These are phyloP conservation scores for Gymnoscopelus braueri DNA, from an alignment of 2,797 vertebrate genomes.

Conservation along the genomic window DNA sequence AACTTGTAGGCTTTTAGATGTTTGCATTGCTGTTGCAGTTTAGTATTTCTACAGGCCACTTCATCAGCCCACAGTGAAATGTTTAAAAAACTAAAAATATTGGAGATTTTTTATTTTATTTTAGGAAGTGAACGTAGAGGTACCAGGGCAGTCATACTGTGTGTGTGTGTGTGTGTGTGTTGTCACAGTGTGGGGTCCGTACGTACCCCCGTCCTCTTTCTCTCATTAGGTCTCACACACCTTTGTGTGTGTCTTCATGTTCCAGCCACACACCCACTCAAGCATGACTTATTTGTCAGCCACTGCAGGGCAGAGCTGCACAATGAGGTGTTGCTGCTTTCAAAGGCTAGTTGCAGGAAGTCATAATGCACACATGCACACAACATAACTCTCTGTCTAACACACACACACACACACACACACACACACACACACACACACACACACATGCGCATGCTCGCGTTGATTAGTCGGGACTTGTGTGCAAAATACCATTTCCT, in stretches of 20 bases:
- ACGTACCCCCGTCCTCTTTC: slow-evolving; percentile 4
- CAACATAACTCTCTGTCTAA: not conserved
- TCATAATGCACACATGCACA: slow-evolving; percentile 35
- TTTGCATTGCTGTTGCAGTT: too few species aligned
- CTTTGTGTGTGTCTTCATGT: slow-evolving; percentile 28
- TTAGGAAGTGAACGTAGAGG: not conserved
- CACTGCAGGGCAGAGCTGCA: slow-evolving; percentile 35
- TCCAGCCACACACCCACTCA: slow-evolving; percentile 47
- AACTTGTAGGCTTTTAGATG: too few species aligned
- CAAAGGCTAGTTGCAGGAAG: slow-evolving; percentile 73
- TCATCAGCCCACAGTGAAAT: too few species aligned
- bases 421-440: slow-evolving; percentile 7
- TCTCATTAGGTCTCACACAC: slow-evolving; percentile 54
- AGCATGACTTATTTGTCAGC: slow-evolving; percentile 57
- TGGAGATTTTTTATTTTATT: too few species aligned
- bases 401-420: slow-evolving; percentile 29
- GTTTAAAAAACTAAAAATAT: too few species aligned
- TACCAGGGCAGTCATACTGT: not conserved
- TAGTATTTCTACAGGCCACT: too few species aligned
- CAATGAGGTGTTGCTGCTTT: slow-evolving; percentile 75
- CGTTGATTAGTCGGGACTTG: slow-evolving; percentile 37
- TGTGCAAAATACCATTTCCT: slow-evolving; percentile 45
- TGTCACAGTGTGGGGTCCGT: slow-evolving; percentile 42
- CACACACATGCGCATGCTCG: slow-evolving; percentile 32
- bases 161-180: slow-evolving; percentile 36